Conservation (phyloP, 2,797 vertebrate genomes). For the Neosilurus mollespiculum region DNA sequence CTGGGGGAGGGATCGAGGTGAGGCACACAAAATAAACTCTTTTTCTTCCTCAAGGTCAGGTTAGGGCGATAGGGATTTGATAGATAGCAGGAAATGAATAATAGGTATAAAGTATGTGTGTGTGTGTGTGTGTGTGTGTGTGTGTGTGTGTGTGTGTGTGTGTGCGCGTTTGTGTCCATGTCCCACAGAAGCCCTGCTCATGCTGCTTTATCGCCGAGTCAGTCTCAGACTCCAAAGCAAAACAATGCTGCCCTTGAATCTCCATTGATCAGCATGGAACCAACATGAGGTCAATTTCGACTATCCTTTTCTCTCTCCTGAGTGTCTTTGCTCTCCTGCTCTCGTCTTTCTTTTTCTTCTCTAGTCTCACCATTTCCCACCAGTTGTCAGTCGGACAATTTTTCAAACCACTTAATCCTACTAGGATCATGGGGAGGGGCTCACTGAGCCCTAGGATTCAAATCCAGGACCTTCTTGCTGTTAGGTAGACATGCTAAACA, state of each 20-base stretch:
- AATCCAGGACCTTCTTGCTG: too few species aligned
- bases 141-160: slow-evolving; percentile 16
- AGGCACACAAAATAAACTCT: slow-evolving; percentile 5
- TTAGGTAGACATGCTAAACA: too few species aligned
- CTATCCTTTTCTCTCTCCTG: neutral
- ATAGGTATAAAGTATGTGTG: slow-evolving; percentile 31
- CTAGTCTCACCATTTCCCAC: neutral
- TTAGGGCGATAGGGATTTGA: slow-evolving; percentile 35
- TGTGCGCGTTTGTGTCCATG: neutral
- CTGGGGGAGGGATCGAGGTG: neutral
- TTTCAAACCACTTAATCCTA: too few species aligned
- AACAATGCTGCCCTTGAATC: slow-evolving; percentile 18
- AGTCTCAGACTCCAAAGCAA: slow-evolving; percentile 16
- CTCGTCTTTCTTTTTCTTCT: neutral
- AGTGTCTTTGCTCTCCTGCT: neutral
- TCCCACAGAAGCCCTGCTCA: slow-evolving; percentile 15
- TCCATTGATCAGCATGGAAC: slow-evolving; percentile 12
- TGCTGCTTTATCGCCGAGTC: slow-evolving; percentile 22
- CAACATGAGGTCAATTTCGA: slow-evolving; percentile 16
- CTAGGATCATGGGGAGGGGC: too few species aligned
- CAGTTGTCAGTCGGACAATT: too few species aligned
- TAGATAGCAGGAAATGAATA: slow-evolving; percentile 42
- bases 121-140: slow-evolving; percentile 10
- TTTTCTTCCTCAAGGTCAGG: slow-evolving; percentile 47
- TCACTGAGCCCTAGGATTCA: too few species aligned